These are phyloP conservation scores for Melanotaenia duboulayi DNA, from an alignment of 2,113 vertebrate species.

Conservation along the genomic window DNA sequence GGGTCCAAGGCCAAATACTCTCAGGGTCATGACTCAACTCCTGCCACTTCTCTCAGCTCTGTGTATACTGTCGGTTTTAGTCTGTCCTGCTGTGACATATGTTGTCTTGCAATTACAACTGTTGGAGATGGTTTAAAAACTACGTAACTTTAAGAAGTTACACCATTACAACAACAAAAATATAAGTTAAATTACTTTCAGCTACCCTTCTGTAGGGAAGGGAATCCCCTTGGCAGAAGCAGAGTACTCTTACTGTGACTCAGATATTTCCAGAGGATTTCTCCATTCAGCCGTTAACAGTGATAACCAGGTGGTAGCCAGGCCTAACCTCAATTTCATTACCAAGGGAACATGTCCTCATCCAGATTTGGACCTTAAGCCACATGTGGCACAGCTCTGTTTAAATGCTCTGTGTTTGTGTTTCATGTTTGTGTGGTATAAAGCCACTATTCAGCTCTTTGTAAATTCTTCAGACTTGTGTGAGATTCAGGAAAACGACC, in stretches of 20 bases:
- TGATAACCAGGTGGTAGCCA: slow-evolving; percentile 49
- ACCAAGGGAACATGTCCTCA: neutral
- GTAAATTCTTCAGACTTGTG: slow-evolving; percentile 60
- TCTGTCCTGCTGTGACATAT: neutral
- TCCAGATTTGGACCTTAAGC: slow-evolving; percentile 28
- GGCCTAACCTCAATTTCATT: slow-evolving; percentile 10
- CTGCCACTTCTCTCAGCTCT: slow-evolving; percentile 21
- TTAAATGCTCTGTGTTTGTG: slow-evolving; percentile 9
- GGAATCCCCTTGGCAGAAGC: slow-evolving; percentile 47
- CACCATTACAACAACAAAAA: neutral
- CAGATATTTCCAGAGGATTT: slow-evolving; percentile 43
- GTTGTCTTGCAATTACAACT: neutral
- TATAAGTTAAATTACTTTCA: neutral
- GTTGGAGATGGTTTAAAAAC: slow-evolving; percentile 12
- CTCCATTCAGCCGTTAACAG: slow-evolving; percentile 14
- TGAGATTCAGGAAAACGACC: slow-evolving; percentile 49
- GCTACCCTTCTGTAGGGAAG: slow-evolving; percentile 13
- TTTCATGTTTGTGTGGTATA: slow-evolving; percentile 19
- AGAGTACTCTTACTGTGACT: slow-evolving; percentile 37
- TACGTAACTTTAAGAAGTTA: neutral
- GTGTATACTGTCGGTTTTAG: neutral
- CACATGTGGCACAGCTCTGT: slow-evolving; percentile 8
- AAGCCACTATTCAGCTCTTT: neutral
- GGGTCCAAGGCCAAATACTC: slow-evolving; percentile 70
- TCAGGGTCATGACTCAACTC: slow-evolving; percentile 58